Percentiles rank a stretch among this genome's conserved stretches.
These are phyloP conservation scores for Vollenhovia emeryi DNA, from an alignment of 1,140 invertebrate genomes.

Conservation along the genomic window DNA sequence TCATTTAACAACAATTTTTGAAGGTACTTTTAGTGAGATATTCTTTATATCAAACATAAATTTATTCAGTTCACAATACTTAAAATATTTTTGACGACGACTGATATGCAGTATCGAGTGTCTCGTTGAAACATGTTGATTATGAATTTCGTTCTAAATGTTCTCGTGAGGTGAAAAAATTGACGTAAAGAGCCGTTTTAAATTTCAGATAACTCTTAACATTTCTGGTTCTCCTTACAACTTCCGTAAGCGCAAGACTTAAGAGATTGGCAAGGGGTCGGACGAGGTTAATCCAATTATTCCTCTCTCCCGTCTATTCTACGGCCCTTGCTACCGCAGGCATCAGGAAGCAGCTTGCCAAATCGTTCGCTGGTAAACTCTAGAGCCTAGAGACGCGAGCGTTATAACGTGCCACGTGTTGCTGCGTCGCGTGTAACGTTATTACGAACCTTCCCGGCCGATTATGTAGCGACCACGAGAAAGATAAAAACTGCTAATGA, in stretches of 20 bases:
- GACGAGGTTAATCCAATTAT: slow-evolving; percentile 58
- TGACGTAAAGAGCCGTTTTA: too few relatives aligned
- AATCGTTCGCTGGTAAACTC: slow-evolving; percentile 48
- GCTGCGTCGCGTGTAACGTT: slow-evolving; percentile 55
- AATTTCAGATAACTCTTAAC: too few relatives aligned
- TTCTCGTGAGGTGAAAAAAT: too few relatives aligned
- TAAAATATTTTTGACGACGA: too few relatives aligned
- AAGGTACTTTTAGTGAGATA: too few relatives aligned
- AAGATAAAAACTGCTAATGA: slow-evolving; percentile 5
- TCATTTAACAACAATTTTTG: too few relatives aligned
- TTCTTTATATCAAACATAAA: too few relatives aligned
- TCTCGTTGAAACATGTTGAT: too few relatives aligned
- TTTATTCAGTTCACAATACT: too few relatives aligned
- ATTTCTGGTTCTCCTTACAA: background rate
- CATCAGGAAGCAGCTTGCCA: slow-evolving; percentile 65
- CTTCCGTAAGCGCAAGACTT: background rate
- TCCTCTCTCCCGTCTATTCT: slow-evolving; percentile 33
- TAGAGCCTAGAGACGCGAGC: slow-evolving; percentile 32
- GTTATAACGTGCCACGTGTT: slow-evolving; percentile 77
- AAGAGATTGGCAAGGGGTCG: background rate
- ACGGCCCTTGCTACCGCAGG: slow-evolving; percentile 1
- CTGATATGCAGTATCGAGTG: too few relatives aligned
- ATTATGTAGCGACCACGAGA: background rate
- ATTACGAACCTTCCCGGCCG: background rate
- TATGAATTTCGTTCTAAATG: too few relatives aligned